Percentiles rank a stretch among this genome's conserved stretches.
phyloP scores from a whole-genome alignment of 2,797 vertebrate genomes.

The Orientallactaga sibirica region DNA sequence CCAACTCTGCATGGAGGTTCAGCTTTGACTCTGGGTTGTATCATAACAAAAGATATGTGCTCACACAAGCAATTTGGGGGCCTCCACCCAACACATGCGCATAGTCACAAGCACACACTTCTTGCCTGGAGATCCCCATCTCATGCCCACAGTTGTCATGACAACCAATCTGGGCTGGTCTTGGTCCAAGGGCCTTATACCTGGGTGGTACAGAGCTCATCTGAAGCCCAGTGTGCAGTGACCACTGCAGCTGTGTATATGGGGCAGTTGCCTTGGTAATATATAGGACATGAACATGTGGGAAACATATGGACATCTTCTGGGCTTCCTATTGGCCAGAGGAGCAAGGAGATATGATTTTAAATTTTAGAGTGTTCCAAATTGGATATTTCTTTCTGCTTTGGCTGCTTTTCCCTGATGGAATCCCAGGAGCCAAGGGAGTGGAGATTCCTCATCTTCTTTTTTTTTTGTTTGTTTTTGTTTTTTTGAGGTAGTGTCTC shows the following conservation, averaged over 20 bases:
- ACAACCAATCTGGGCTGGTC: constrained; percentile 16
- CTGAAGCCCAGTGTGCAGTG: neutral
- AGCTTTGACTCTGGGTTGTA: neutral
- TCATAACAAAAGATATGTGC: fast-evolving
- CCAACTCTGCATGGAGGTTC: neutral
- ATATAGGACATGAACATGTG: constrained; percentile 18
- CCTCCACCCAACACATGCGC: neutral
- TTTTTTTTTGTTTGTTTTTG: no score
- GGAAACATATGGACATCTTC: constrained; percentile 48
- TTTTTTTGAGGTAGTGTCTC: no score
- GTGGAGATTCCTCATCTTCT: neutral
- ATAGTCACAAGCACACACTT: neutral
- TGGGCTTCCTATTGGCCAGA: constrained; percentile 26
- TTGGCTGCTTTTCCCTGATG: neutral
- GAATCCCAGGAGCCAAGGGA: neutral
- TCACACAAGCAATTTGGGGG: neutral
- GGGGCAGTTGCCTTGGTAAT: constrained; percentile 54
- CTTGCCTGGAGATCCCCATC: neutral
- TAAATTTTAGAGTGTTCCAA: constrained; percentile 3
- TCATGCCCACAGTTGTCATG: neutral
- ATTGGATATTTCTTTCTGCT: neutral
- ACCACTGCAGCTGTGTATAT: neutral
- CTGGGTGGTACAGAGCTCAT: constrained; percentile 38
- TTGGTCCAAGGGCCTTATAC: neutral
- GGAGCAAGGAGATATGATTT: constrained; percentile 27